Percentiles rank a stretch among this genome's conserved stretches.
phyloP scores from a whole-genome alignment of 2,797 vertebrate species.

The Parauchenoglanis ngamensis region DNA sequence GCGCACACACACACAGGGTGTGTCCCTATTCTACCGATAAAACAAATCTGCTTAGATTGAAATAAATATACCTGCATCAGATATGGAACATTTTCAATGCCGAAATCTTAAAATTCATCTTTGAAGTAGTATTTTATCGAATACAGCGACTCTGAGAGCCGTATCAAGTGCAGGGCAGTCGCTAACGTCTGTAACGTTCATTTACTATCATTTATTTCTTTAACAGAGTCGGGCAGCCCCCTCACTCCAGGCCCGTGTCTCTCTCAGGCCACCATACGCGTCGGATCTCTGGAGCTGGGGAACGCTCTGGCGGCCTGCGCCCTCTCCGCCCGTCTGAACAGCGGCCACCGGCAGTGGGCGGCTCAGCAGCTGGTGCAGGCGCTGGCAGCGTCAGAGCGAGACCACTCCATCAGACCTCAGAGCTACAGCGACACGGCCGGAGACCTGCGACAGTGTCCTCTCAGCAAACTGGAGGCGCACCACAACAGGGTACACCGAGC shows the following conservation, averaged over 20 bases:
- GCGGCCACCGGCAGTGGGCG: conserved; percentile 79
- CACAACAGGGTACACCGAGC: conserved; percentile 72
- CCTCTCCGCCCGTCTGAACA: conserved; percentile 76
- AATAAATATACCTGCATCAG: background rate
- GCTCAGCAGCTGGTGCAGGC: conserved; percentile 79
- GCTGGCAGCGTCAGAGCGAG: conserved; percentile 72
- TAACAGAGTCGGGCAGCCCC: conserved; percentile 53
- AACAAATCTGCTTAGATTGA: background rate
- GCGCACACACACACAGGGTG: background rate
- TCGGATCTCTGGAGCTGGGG: conserved; percentile 78
- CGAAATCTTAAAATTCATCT: too few relatives aligned
- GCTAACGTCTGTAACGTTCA: background rate
- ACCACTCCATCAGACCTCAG: conserved; percentile 71
- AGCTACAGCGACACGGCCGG: conserved; percentile 80
- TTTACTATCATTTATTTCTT: conserved; percentile 20
- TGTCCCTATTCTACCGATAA: background rate
- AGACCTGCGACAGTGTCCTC: conserved; percentile 78
- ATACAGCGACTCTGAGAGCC: background rate
- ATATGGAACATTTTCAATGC: background rate
- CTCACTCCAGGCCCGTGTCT: conserved; percentile 59
- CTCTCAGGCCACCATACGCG: conserved; percentile 66
- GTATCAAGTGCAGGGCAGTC: too few relatives aligned
- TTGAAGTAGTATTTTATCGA: background rate
- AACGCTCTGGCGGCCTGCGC: conserved; percentile 80
- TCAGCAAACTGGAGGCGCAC: conserved; percentile 79